A percentile compares a stretch with the other conserved stretches of the same genome.
Conservation (phyloP, 1,140 invertebrate genomes). For the Daktulosphaira vitifoliae region DNA sequence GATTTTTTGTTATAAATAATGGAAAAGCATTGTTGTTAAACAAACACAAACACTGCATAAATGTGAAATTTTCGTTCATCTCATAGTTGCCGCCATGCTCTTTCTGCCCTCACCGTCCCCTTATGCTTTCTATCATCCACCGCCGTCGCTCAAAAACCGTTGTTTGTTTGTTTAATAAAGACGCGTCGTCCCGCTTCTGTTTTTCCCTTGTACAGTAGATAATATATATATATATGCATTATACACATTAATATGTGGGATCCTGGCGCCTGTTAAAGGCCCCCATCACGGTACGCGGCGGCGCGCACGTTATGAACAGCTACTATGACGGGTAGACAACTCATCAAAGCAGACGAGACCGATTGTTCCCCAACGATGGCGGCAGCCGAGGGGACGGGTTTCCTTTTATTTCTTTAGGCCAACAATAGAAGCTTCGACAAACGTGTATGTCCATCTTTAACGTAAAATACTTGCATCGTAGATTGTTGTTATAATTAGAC, state of each 20-base stretch:
- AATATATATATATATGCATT: background rate
- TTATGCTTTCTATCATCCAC: background rate
- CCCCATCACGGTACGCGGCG: no score
- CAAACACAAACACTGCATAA: conserved; percentile 23
- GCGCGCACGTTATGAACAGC: no score
- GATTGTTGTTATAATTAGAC: no score
- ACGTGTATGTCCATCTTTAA: no score
- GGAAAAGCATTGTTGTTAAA: conserved; percentile 27
- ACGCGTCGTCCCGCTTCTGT: background rate
- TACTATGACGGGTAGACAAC: no score
- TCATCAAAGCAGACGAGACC: background rate
- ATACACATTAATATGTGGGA: background rate
- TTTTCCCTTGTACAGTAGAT: no score
- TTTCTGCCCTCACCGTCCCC: background rate
- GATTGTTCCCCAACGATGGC: background rate
- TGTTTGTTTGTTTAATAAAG: conserved; percentile 29
- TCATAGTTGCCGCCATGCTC: background rate
- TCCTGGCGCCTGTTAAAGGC: conserved; percentile 18
- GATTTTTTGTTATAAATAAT: no score
- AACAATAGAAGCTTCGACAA: no score
- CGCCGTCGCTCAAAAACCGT: background rate
- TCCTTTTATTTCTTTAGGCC: conserved; percentile 28
- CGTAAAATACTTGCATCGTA: no score
- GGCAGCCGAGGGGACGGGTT: background rate
- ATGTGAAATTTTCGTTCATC: conserved; percentile 12